Evolutionary conservation across 2,113 vertebrate genomes (phyloP), one percentile per base, ranked within the genome.

Genomic region (Calypte anna): DNA sequence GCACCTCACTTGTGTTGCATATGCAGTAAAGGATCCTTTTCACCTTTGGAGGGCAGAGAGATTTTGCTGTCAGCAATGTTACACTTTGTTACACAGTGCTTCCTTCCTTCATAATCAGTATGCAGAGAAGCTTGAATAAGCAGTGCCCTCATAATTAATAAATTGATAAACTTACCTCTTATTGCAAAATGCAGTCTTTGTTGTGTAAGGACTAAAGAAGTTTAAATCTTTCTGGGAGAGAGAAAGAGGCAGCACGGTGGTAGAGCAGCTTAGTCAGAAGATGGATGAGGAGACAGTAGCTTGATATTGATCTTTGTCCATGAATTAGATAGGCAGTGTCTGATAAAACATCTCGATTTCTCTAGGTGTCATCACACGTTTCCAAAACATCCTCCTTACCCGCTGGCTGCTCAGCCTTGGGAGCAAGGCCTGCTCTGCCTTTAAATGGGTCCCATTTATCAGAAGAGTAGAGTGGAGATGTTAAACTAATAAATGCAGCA

Each of bases 241-340:
- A 55, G 72, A 55, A 61, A 3, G 11, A 9, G 24, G 13, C 27
- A 90, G 36, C 4, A 3, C 13, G 7, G 36, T 59, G 48, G 38
- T 82, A 59, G 63, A 90, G 31, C 19, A 86, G 76, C 92, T 81
- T 74, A 80, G 86, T 93, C 88, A 83, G 68, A 93, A 94, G 94
- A 93, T 92, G 76, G 79, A 90, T 95, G 92, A 70, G 72, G 67
- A 70, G 55, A 50, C 0, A 1, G 40, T 53, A 54, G 67, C 27
- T 90, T 85, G 78, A 44, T 95, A 90, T 80, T 90, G 88, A 86
- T 95, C 95, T 91, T 59, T 68, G 67, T 61, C 88, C 7, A 8
- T 91, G 92, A 90, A 79, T 93, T 84, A 93, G 82, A 82, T 82
- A 38, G 73, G 40, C 23, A n/a, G 13, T 33, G 33, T 63, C 81